Conservation (phyloP, 2,888 invertebrate species). For the Phasia obesa region DNA sequence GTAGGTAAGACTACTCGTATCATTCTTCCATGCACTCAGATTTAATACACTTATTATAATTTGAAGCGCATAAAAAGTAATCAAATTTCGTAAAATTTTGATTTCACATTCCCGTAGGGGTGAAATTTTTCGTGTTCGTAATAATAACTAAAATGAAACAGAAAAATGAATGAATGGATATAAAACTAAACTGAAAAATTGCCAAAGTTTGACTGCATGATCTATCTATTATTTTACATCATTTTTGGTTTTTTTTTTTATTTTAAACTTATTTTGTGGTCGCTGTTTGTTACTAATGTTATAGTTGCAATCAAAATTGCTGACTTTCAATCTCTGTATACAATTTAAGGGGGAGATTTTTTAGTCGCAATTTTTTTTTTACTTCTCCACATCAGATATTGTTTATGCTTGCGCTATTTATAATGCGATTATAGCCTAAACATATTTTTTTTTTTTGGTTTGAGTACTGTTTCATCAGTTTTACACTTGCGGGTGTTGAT, state of each 20-base stretch:
- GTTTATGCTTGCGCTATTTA: conserved; percentile 67
- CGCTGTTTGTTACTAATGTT: conserved; percentile 9
- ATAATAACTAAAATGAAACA: conserved; percentile 50
- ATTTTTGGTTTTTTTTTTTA: conserved; percentile 53
- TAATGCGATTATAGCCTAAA: conserved; percentile 69
- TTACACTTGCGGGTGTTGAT: conserved; percentile 67
- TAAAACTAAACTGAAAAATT: conserved; percentile 53
- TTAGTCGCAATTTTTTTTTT: conserved; percentile 22
- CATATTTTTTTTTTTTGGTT: conserved; percentile 24
- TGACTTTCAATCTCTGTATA: conserved; percentile 57
- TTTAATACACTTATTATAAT: no score
- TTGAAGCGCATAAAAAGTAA: conserved; percentile 50
- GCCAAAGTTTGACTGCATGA: conserved; percentile 71
- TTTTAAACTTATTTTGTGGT: conserved; percentile 21
- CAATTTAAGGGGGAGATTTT: conserved; percentile 12
- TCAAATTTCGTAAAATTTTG: conserved; percentile 71
- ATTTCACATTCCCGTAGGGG: conserved; percentile 71
- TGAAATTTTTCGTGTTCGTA: conserved; percentile 69
- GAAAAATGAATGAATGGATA: conserved; percentile 1
- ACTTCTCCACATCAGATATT: conserved; percentile 61
- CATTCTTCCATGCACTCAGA: no score
- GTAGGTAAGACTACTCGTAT: no score
- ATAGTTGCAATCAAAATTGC: conserved; percentile 40
- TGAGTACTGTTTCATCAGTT: conserved; percentile 47
- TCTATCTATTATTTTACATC: conserved; percentile 72